Conservation (phyloP, 2,113 vertebrate species). For the Aldabrachelys gigantea region DNA sequence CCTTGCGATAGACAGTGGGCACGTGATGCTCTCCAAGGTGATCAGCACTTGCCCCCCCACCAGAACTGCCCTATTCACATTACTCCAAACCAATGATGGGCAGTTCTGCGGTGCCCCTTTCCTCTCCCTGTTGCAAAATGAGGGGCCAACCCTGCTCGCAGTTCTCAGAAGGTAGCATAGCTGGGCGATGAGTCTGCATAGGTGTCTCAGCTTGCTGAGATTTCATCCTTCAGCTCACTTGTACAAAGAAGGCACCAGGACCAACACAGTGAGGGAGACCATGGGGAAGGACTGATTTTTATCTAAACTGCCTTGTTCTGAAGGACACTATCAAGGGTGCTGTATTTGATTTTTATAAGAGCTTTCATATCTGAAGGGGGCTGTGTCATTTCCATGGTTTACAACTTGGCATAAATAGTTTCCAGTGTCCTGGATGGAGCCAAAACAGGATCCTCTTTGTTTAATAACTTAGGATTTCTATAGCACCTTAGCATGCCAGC, state of each 20-base stretch:
- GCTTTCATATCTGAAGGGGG: background rate
- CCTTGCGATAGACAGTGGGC: background rate
- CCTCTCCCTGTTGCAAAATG: background rate
- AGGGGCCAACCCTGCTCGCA: background rate
- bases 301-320: slow-evolving; percentile 32
- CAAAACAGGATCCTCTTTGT: background rate
- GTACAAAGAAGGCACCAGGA: background rate
- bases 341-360: background rate
- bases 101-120: background rate
- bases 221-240: background rate
- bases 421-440: background rate
- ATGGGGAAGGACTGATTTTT: slow-evolving; percentile 11
- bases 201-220: background rate
- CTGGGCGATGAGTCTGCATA: background rate
- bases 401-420: background rate
- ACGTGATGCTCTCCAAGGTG: rapidly evolving
- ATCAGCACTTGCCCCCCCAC: background rate
- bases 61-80: background rate
- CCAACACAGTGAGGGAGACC: background rate
- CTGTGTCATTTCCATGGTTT: background rate
- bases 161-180: rapidly evolving
- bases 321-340: slow-evolving; percentile 42
- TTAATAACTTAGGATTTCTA: background rate
- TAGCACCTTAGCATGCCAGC: slow-evolving; percentile 3
- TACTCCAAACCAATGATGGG: rapidly evolving